These are phyloP conservation scores for Actinostola sp. DNA, from an alignment of 92 coral and sea anemone genomes.

Conservation along the genomic window DNA sequence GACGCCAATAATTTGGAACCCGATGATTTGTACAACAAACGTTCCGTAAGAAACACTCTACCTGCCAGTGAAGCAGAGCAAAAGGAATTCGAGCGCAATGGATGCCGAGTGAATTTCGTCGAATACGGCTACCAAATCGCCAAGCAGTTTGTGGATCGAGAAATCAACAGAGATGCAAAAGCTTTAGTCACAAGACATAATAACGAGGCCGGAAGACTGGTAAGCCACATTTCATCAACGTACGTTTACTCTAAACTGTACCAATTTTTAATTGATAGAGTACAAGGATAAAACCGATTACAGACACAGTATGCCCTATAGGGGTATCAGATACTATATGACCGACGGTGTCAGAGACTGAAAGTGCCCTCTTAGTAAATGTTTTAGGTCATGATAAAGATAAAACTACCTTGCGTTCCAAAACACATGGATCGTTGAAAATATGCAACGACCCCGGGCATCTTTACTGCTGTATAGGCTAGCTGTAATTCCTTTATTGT, in stretches of 20 bases:
- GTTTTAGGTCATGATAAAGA: not conserved
- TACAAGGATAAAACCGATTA: not conserved
- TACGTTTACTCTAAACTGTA: not conserved
- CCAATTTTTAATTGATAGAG: slow-evolving; percentile 4
- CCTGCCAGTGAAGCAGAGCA: slow-evolving; percentile 17
- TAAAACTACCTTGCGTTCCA: slow-evolving; percentile 1
- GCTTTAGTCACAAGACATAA: slow-evolving; percentile 80
- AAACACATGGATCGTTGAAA: not conserved
- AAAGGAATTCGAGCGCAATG: slow-evolving; percentile 68
- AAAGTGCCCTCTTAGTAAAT: slow-evolving; percentile 27
- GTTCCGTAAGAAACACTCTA: slow-evolving; percentile 6
- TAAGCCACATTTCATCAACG: slow-evolving; percentile 41
- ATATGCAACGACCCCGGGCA: not conserved
- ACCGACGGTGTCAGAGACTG: slow-evolving; percentile 14
- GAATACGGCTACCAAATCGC: slow-evolving; percentile 74
- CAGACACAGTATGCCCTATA: slow-evolving; percentile 13
- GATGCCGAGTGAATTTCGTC: slow-evolving; percentile 68
- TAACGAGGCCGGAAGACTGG: slow-evolving; percentile 89
- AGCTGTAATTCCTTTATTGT: not conserved
- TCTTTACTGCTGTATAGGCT: not conserved
- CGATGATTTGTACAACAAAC: slow-evolving; percentile 30
- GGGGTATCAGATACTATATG: slow-evolving; percentile 20
- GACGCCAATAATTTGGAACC: slow-evolving; percentile 40
- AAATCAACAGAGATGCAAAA: slow-evolving; percentile 72
- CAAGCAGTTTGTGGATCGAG: slow-evolving; percentile 65